A percentile compares a stretch with the other conserved stretches of the same genome.
Evolutionary conservation across 2,888 invertebrate species (phyloP).

Genomic region (Tetragonisca angustula): DNA sequence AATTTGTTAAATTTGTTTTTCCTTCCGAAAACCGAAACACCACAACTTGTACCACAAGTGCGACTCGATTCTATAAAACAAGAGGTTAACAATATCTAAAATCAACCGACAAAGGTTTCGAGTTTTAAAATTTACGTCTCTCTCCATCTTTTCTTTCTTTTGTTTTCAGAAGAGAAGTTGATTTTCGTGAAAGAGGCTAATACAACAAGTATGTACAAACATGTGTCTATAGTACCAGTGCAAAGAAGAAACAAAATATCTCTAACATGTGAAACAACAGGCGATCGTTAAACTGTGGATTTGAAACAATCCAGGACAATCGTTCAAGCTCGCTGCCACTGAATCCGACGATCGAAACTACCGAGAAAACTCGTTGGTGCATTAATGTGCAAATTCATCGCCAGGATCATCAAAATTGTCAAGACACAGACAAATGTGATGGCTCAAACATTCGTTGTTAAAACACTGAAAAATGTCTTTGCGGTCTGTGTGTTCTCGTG

Average conservation of each 20-base stretch:
- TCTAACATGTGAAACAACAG: slow-evolving; percentile 40
- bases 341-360: not conserved
- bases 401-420: not conserved
- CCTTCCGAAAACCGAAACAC: too few relatives aligned
- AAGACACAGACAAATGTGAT: not conserved
- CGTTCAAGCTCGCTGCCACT: slow-evolving; percentile 22
- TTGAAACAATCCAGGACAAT: slow-evolving; percentile 20
- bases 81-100: not conserved
- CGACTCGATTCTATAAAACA: too few relatives aligned
- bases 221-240: slow-evolving; percentile 21
- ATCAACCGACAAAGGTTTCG: not conserved
- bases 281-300: slow-evolving; percentile 25
- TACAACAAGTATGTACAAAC: not conserved
- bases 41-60: too few relatives aligned
- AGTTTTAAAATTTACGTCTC: not conserved
- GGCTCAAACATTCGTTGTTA: slow-evolving; percentile 15
- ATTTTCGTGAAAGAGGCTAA: not conserved
- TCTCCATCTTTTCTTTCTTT: not conserved
- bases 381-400: slow-evolving; percentile 27
- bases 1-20: too few relatives aligned
- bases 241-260: slow-evolving; percentile 17
- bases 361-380: slow-evolving; percentile 19
- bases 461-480: not conserved
- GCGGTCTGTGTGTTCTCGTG: not conserved
- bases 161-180: not conserved